These are phyloP conservation scores for Eriosoma lanigerum DNA, from an alignment of 1,140 invertebrate genomes.

Conservation along the genomic window DNA sequence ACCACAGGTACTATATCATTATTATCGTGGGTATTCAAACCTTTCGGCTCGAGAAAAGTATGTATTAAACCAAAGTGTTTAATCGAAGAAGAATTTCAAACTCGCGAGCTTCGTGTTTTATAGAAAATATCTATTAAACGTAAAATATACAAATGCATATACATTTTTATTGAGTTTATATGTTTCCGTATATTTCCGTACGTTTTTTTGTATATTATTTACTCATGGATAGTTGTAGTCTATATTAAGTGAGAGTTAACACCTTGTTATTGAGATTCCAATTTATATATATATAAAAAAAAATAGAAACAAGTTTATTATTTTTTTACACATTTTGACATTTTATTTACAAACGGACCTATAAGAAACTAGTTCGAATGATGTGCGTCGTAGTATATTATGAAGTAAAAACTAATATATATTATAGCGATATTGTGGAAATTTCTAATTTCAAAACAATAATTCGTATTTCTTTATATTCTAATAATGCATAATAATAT, in stretches of 20 bases:
- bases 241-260: slow-evolving; percentile 47
- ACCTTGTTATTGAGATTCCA: slow-evolving; percentile 45
- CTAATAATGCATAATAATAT: too few species aligned
- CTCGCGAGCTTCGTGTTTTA: neutral
- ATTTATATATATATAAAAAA: neutral
- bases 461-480: too few species aligned
- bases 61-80: too few species aligned
- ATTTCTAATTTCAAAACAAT: too few species aligned
- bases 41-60: too few species aligned
- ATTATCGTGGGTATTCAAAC: neutral
- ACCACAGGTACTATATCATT: too few species aligned
- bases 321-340: slow-evolving; percentile 29
- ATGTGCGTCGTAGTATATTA: too few species aligned
- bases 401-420: too few species aligned
- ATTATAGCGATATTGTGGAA: too few species aligned
- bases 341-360: neutral
- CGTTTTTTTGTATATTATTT: neutral
- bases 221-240: neutral
- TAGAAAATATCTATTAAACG: slow-evolving; percentile 3
- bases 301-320: slow-evolving; percentile 41
- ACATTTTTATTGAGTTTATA: too few species aligned
- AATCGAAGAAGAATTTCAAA: neutral
- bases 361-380: neutral
- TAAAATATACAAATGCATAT: neutral
- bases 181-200: neutral